phyloP scores from a whole-genome alignment of 2,797 vertebrate species.

The Erethizon dorsatum region DNA sequence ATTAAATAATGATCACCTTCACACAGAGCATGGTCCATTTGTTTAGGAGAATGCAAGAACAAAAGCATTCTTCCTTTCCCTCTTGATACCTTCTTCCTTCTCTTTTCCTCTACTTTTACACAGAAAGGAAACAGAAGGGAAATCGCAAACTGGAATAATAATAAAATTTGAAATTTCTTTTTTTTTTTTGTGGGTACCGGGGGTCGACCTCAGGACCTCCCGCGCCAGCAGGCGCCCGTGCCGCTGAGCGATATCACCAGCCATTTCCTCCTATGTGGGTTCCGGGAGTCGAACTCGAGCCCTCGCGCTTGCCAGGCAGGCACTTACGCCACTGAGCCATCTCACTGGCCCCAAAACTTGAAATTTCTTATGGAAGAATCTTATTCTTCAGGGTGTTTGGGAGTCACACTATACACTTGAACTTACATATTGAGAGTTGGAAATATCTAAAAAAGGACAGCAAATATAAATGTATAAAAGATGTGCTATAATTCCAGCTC shows the following conservation, averaged over 20 bases:
- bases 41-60: background rate
- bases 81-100: background rate
- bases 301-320: too few species aligned
- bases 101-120: background rate
- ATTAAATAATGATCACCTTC: background rate
- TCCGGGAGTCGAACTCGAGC: too few species aligned
- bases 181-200: too few species aligned
- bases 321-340: too few species aligned
- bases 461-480: conserved; percentile 29
- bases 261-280: too few species aligned
- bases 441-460: background rate
- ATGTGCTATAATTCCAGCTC: background rate
- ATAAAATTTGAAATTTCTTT: conserved; percentile 8
- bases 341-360: background rate
- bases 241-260: too few species aligned
- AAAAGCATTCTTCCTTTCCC: background rate
- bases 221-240: too few species aligned
- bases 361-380: background rate
- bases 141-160: background rate
- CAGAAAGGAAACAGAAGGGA: background rate
- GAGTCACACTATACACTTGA: background rate
- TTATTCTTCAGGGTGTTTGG: background rate
- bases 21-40: background rate
- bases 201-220: too few species aligned
- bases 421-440: background rate